Percentiles rank a stretch among this genome's conserved stretches.
These are phyloP conservation scores for Bombus superbus DNA, from an alignment of 1,140 invertebrate genomes.

Conservation along the genomic window DNA sequence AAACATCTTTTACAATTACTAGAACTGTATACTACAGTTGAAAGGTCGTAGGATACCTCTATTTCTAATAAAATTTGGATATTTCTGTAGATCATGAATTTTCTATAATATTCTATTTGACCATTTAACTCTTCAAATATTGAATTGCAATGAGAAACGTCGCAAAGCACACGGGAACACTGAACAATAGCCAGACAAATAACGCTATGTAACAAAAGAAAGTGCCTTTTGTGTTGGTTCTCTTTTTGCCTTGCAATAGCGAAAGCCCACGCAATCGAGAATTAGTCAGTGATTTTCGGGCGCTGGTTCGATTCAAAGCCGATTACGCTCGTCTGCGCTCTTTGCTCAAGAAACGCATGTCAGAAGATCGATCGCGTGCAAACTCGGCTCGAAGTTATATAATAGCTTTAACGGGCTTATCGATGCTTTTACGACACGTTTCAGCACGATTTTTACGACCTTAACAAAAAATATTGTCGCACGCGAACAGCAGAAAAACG, in stretches of 20 bases:
- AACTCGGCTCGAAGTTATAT: not conserved
- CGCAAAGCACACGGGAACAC: too few species aligned
- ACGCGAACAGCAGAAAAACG: not conserved
- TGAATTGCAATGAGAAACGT: not conserved
- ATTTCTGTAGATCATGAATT: too few species aligned
- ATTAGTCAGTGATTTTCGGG: not conserved
- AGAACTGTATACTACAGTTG: too few species aligned
- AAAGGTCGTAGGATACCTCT: too few species aligned
- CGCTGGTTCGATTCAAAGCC: not conserved
- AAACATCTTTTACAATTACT: too few species aligned
- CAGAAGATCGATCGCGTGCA: conserved; percentile 18
- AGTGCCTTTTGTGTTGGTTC: not conserved
- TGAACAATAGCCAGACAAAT: not conserved
- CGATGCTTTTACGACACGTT: not conserved
- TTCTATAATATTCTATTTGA: too few species aligned
- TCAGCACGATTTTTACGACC: not conserved
- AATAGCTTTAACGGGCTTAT: conserved; percentile 19
- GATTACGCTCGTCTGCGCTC: not conserved
- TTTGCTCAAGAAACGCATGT: not conserved
- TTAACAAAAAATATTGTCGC: not conserved
- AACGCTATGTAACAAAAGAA: not conserved
- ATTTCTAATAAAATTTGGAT: too few species aligned
- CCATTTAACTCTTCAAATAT: not conserved
- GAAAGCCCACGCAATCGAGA: not conserved
- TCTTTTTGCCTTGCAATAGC: not conserved